Evolutionary conservation across 2,113 vertebrate species (phyloP).

Genomic region (Crypturellus undulatus): DNA sequence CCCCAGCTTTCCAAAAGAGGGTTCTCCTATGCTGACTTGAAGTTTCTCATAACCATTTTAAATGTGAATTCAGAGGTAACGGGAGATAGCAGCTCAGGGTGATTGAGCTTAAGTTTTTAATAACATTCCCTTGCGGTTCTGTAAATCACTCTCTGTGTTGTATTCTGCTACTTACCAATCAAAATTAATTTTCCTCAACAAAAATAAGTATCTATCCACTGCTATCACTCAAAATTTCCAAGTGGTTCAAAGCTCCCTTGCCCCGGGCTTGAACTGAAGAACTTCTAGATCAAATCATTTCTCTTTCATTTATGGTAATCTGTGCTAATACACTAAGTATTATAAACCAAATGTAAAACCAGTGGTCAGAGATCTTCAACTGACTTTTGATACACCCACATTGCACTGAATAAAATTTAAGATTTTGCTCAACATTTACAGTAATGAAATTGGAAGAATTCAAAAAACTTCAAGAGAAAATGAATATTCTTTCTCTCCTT

Average conservation of each 20-base stretch:
- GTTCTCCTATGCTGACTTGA: neutral
- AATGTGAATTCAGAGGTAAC: neutral
- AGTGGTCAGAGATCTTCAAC: constrained; percentile 21
- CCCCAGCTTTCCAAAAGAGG: neutral
- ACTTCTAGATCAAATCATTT: neutral
- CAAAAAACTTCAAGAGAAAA: constrained; percentile 10
- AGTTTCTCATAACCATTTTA: neutral
- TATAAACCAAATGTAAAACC: constrained; percentile 4
- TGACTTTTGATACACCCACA: neutral
- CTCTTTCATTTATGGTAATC: neutral
- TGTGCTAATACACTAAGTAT: neutral
- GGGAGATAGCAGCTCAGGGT: neutral
- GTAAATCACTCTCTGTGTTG: neutral
- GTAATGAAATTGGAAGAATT: neutral
- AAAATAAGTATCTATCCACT: constrained; percentile 3
- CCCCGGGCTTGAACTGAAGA: neutral
- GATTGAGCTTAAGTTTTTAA: neutral
- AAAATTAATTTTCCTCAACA: neutral
- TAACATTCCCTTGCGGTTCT: neutral
- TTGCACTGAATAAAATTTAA: neutral
- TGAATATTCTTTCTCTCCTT: neutral
- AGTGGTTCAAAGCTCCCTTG: neutral
- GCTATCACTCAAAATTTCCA: constrained; percentile 27
- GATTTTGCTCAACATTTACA: neutral
- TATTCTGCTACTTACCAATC: neutral